Percentiles rank a stretch among this genome's conserved stretches.
phyloP scores from a whole-genome alignment of 2,888 invertebrate genomes.

The Seira sanloemensis region DNA sequence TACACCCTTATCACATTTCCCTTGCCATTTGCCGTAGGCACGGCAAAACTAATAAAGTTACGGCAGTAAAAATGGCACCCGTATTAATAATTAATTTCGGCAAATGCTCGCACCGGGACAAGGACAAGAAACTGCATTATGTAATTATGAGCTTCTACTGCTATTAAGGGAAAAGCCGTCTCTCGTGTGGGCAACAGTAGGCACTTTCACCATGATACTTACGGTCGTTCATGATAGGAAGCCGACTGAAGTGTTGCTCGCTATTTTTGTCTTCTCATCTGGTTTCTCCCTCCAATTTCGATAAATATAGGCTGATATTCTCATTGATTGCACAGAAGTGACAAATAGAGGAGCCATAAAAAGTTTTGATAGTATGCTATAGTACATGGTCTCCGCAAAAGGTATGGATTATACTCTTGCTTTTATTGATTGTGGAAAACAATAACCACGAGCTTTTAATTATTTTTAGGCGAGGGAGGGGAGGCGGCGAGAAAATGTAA shows the following conservation, averaged over 20 bases:
- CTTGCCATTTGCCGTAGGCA: not conserved
- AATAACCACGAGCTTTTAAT: not conserved
- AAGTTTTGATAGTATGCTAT: not conserved
- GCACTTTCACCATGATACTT: not conserved
- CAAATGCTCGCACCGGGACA: not conserved
- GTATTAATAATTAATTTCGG: not conserved
- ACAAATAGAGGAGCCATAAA: not conserved
- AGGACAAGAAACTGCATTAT: not conserved
- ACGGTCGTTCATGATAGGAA: not conserved
- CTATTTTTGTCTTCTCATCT: not conserved
- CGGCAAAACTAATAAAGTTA: not conserved
- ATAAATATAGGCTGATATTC: not conserved
- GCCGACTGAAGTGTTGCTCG: not conserved
- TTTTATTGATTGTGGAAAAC: not conserved
- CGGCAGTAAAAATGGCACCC: not conserved
- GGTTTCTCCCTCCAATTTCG: not conserved
- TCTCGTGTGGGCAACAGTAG: not conserved
- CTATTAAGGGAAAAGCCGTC: too few species aligned
- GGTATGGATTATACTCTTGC: too few species aligned
- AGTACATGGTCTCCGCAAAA: too few species aligned
- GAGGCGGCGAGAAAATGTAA: not conserved
- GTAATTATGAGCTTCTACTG: not conserved
- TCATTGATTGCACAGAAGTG: not conserved
- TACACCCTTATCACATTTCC: too few species aligned
- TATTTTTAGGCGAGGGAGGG: not conserved